Evolutionary conservation across 1,140 invertebrate species (phyloP).

Genomic region (Papilio polyxenes): DNA sequence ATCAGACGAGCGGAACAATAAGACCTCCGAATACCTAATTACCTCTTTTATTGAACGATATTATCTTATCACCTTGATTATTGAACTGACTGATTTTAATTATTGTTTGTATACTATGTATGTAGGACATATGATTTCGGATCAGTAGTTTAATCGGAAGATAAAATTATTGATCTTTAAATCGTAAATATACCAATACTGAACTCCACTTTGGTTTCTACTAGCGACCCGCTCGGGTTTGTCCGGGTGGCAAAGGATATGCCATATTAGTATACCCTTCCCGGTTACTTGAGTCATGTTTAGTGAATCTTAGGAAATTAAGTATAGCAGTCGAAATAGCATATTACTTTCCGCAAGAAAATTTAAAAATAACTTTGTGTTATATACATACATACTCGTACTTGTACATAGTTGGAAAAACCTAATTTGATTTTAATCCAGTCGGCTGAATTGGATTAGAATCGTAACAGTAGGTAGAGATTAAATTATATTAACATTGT

Average conservation of each 20-base stretch:
- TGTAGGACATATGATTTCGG: background rate
- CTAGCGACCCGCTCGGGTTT: no score
- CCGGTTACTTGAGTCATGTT: no score
- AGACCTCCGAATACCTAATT: background rate
- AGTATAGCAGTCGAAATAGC: no score
- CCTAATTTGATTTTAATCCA: constrained; percentile 3
- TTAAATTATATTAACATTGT: background rate
- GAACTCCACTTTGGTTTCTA: no score
- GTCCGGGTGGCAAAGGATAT: no score
- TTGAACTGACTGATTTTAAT: background rate
- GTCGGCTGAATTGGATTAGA: no score
- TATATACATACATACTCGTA: no score
- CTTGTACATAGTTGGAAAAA: background rate
- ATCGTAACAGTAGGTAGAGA: background rate
- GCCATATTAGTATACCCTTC: no score
- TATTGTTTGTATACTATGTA: background rate
- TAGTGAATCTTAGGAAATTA: no score
- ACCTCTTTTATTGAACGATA: background rate
- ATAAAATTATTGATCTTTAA: background rate
- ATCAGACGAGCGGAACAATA: background rate
- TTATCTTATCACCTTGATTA: constrained; percentile 13
- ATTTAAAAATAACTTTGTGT: background rate
- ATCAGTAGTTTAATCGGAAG: background rate
- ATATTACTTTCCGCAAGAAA: no score
- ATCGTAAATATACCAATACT: no score